These are phyloP conservation scores for Morpho deidamia DNA, from an alignment of 2,888 invertebrate genomes.

Conservation along the genomic window DNA sequence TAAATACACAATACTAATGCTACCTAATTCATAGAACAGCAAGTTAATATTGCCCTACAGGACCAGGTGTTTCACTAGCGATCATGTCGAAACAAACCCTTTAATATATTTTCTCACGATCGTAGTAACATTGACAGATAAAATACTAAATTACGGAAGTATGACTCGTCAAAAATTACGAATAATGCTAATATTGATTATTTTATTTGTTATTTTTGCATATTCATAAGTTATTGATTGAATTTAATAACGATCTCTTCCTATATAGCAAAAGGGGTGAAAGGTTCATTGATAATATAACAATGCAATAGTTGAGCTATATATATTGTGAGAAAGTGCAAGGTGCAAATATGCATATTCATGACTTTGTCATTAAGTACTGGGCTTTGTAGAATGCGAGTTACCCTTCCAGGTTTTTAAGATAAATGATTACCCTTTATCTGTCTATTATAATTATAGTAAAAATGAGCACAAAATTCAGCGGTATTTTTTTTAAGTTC, in stretches of 20 bases:
- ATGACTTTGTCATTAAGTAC: constrained; percentile 45
- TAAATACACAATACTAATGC: no score
- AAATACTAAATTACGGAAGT: constrained; percentile 36
- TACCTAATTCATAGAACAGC: no score
- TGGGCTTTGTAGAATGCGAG: background rate
- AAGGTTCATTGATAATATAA: constrained; percentile 26
- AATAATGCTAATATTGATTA: constrained; percentile 60
- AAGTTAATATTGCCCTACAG: no score
- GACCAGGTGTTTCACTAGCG: no score
- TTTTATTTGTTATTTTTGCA: constrained; percentile 67
- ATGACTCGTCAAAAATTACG: constrained; percentile 51
- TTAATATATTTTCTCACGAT: constrained; percentile 18
- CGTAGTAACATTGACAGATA: constrained; percentile 15
- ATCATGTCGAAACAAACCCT: background rate
- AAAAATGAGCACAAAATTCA: no score
- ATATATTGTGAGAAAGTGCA: constrained; percentile 15
- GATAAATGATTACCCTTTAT: no score
- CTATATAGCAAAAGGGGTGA: constrained; percentile 22
- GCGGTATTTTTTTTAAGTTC: no score
- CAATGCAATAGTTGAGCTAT: constrained; percentile 12
- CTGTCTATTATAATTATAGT: no score
- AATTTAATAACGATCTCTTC: constrained; percentile 22
- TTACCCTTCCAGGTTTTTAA: background rate
- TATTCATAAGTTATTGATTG: constrained; percentile 56
- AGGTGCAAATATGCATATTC: constrained; percentile 58